phyloP scores from a whole-genome alignment of 1,140 invertebrate genomes.

The Pseudomyrmex sp. region DNA sequence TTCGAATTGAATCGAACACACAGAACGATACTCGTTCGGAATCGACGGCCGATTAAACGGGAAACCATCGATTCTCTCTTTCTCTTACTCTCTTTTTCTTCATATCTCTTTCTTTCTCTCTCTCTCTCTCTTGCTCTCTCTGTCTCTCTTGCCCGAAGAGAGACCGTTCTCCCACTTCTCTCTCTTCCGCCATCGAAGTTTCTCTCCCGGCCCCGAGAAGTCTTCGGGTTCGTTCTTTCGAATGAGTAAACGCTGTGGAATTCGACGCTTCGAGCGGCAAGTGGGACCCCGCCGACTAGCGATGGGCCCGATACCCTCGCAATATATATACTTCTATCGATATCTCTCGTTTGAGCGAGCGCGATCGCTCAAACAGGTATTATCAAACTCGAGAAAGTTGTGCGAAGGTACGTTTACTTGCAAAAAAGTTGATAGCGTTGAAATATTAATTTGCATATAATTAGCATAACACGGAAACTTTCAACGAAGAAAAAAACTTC shows the following conservation, averaged over 20 bases:
- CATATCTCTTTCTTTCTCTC: conserved; percentile 29
- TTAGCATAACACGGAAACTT: conserved; percentile 16
- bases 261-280: conserved; percentile 74
- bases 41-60: conserved; percentile 52
- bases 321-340: conserved; percentile 29
- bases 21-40: conserved; percentile 12
- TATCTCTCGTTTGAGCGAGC: conserved; percentile 20
- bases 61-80: conserved; percentile 35
- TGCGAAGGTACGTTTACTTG: conserved; percentile 3
- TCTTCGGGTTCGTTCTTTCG: conserved; percentile 76
- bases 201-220: conserved; percentile 61
- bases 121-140: conserved; percentile 21
- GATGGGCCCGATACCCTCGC: conserved; percentile 58
- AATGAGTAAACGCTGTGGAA: conserved; percentile 81
- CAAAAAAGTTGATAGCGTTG: not conserved
- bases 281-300: conserved; percentile 48
- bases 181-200: conserved; percentile 61
- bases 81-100: not conserved
- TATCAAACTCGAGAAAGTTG: conserved; percentile 37
- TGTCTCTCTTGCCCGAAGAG: conserved; percentile 22
- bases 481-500: not conserved
- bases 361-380: conserved; percentile 16
- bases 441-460: conserved; percentile 31
- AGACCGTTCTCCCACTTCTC: conserved; percentile 59
- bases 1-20: conserved; percentile 19